A percentile compares a stretch with the other conserved stretches of the same genome.
phyloP scores from a whole-genome alignment of 2,113 vertebrate species.

The Artemisiospiza belli region DNA sequence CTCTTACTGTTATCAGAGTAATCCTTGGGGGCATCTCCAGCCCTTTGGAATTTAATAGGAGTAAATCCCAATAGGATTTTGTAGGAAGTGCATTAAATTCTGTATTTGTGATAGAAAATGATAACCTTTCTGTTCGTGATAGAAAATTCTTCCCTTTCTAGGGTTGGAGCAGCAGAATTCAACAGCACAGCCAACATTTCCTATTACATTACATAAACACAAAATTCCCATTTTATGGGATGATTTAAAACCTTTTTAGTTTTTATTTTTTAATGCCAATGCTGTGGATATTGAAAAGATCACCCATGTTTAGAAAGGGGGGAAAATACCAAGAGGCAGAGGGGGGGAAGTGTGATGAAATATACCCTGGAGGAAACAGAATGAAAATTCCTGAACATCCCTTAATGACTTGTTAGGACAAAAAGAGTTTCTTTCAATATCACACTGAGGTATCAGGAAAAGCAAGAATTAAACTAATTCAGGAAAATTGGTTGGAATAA shows the following conservation, averaged over 20 bases:
- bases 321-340: not conserved
- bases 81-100: not conserved
- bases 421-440: not conserved
- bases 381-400: not conserved
- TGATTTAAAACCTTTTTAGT: not conserved
- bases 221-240: not conserved
- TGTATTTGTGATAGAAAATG: not conserved
- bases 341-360: not conserved
- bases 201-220: not conserved
- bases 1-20: not conserved
- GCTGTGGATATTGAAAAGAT: not conserved
- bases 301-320: not conserved
- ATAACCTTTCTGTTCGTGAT: constrained; percentile 19
- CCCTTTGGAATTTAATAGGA: not conserved
- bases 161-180: not conserved
- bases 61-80: not conserved
- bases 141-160: constrained; percentile 9
- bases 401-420: not conserved
- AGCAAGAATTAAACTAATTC: not conserved
- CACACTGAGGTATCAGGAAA: not conserved
- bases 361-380: not conserved
- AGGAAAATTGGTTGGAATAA: not conserved
- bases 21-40: constrained; percentile 8
- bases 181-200: not conserved
- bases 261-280: not conserved